These are phyloP conservation scores for Thumatha senex DNA, from an alignment of 2,888 invertebrate species.

Conservation along the genomic window DNA sequence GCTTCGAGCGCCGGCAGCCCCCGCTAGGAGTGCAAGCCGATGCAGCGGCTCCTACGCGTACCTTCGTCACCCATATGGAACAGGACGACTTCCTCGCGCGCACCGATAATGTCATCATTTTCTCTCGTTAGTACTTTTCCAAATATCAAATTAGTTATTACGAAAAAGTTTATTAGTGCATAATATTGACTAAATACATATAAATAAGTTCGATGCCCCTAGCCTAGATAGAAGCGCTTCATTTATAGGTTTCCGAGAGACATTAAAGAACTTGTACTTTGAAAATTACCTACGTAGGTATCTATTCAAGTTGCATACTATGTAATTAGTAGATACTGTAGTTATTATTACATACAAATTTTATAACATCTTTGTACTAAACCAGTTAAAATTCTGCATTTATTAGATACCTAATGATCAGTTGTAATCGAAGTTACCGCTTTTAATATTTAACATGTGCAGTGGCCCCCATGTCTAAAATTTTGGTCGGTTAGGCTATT, in stretches of 20 bases:
- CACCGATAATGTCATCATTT: constrained; percentile 87
- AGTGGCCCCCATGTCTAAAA: constrained; percentile 30
- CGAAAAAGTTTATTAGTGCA: constrained; percentile 22
- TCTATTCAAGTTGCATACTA: not conserved
- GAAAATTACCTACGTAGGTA: not conserved
- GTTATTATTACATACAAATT: too few relatives aligned
- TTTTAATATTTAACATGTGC: constrained; percentile 7
- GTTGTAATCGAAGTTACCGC: not conserved
- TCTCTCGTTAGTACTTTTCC: constrained; percentile 85
- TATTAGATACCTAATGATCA: too few relatives aligned
- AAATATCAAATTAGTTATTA: constrained; percentile 22
- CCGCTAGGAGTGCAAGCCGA: constrained; percentile 85
- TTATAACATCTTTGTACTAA: too few relatives aligned
- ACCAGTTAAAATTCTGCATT: too few relatives aligned
- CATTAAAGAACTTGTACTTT: not conserved
- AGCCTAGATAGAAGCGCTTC: constrained; percentile 36
- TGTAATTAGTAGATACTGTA: not conserved
- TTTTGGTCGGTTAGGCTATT: constrained; percentile 49
- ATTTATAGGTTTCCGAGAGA: constrained; percentile 20
- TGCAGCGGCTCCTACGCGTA: constrained; percentile 77
- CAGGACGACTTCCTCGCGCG: constrained; percentile 87
- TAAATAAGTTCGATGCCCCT: constrained; percentile 63
- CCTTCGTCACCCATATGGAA: constrained; percentile 82
- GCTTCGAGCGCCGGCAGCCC: constrained; percentile 77
- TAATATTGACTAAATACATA: constrained; percentile 33